Conservation (phyloP, 2,888 invertebrate species). For the Orthonychiurus folsomi region DNA sequence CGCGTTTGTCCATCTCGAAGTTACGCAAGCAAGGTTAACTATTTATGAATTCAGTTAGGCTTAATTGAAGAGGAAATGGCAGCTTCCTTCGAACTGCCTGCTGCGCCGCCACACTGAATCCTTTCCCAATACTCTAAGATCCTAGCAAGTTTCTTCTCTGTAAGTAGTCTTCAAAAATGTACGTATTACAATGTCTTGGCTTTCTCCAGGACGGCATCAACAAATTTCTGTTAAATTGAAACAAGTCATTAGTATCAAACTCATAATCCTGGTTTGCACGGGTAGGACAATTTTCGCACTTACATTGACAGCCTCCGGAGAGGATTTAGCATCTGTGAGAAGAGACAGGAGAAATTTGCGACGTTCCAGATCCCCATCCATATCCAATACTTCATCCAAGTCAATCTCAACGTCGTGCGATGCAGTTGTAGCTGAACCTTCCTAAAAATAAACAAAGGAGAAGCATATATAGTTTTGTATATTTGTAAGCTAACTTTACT, state of each 20-base stretch:
- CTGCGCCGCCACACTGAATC: too few species aligned
- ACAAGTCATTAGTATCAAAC: constrained; percentile 21
- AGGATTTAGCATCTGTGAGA: constrained; percentile 73
- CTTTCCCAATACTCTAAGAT: too few species aligned
- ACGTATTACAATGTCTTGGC: constrained; percentile 67
- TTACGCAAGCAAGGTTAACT: too few species aligned
- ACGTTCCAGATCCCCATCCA: constrained; percentile 81
- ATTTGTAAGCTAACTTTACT: background rate
- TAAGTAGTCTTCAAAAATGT: too few species aligned
- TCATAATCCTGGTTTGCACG: too few species aligned
- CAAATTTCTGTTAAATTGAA: constrained; percentile 67
- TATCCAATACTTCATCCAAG: constrained; percentile 87
- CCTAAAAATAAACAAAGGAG: background rate
- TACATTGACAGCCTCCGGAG: constrained; percentile 77
- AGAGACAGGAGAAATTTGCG: constrained; percentile 61
- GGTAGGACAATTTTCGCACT: constrained; percentile 43
- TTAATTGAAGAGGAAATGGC: too few species aligned
- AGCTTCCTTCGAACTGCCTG: too few species aligned
- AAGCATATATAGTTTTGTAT: background rate
- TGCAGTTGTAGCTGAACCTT: background rate
- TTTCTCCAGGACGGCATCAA: constrained; percentile 77
- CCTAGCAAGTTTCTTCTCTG: too few species aligned
- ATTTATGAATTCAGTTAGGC: too few species aligned
- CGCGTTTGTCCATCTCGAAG: too few species aligned
- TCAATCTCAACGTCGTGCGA: constrained; percentile 68